These are phyloP conservation scores for Volucella inanis DNA, from an alignment of 2,888 invertebrate genomes.

Conservation along the genomic window DNA sequence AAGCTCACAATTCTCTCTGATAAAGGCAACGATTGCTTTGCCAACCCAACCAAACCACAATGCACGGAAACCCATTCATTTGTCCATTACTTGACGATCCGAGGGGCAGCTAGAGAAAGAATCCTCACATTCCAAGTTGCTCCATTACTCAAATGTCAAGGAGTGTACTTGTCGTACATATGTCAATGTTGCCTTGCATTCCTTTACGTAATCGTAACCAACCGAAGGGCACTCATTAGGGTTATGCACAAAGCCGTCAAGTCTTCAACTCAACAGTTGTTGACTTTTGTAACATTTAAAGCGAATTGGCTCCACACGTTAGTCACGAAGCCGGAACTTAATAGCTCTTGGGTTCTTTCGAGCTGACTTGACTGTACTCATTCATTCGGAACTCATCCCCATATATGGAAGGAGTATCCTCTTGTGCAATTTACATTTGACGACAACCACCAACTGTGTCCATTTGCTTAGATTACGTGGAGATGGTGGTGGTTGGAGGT, in stretches of 20 bases:
- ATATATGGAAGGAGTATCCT: neutral
- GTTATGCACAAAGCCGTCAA: conserved; percentile 45
- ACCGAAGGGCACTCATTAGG: conserved; percentile 42
- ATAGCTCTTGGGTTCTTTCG: conserved; percentile 15
- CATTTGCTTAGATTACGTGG: conserved; percentile 10
- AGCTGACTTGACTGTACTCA: neutral
- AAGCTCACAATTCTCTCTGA: conserved; percentile 4
- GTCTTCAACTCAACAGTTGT: conserved; percentile 60
- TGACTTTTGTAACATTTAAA: conserved; percentile 50
- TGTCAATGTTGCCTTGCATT: conserved; percentile 3
- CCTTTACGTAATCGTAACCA: conserved; percentile 21
- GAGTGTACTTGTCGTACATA: conserved; percentile 30
- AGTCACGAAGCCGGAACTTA: conserved; percentile 62
- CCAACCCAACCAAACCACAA: conserved; percentile 30
- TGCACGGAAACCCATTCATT: conserved; percentile 52
- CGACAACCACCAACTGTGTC: conserved; percentile 21
- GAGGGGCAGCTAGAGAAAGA: conserved; percentile 38
- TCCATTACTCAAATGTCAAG: conserved; percentile 68
- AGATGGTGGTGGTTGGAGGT: conserved; percentile 2
- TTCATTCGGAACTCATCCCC: conserved; percentile 6
- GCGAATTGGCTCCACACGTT: conserved; percentile 53
- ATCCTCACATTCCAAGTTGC: conserved; percentile 38
- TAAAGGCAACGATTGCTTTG: conserved; percentile 49
- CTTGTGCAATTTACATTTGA: conserved; percentile 54
- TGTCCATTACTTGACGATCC: conserved; percentile 51